Percentiles rank a stretch among this genome's conserved stretches.
These are phyloP conservation scores for Catocala fraxini DNA, from an alignment of 2,888 invertebrate species.

Conservation along the genomic window DNA sequence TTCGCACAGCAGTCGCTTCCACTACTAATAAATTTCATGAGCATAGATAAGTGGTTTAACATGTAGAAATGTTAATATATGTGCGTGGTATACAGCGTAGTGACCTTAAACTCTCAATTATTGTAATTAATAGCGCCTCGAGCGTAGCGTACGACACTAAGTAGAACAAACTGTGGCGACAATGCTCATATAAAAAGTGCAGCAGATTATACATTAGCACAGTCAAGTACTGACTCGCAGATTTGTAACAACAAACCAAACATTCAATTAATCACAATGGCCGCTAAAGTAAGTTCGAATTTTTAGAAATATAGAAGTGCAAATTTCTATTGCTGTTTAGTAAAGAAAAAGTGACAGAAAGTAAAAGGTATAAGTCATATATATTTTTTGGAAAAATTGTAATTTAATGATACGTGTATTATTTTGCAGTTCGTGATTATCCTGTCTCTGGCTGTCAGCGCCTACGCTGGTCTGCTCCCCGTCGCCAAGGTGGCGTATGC, in stretches of 20 bases:
- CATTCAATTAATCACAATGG: constrained; percentile 7
- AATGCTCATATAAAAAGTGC: constrained; percentile 5
- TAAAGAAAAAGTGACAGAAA: too few species aligned
- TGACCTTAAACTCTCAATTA: constrained; percentile 38
- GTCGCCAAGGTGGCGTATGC: constrained; percentile 70
- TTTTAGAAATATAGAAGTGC: too few species aligned
- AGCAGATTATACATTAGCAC: not conserved
- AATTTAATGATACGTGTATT: not conserved
- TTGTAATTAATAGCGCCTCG: constrained; percentile 7
- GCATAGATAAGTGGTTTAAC: too few species aligned
- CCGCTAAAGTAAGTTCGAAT: constrained; percentile 3
- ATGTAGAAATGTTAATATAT: not conserved
- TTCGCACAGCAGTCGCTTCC: too few species aligned
- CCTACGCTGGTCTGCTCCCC: constrained; percentile 62
- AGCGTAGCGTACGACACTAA: not conserved
- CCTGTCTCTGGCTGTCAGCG: constrained; percentile 67
- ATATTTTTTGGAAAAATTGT: too few species aligned
- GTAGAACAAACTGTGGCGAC: not conserved
- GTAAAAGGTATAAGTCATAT: too few species aligned
- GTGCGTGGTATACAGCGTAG: not conserved
- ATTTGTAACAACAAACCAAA: constrained; percentile 4
- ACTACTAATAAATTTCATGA: too few species aligned
- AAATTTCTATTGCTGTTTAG: too few species aligned
- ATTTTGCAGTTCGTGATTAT: constrained; percentile 65
- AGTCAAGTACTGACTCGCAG: constrained; percentile 7